Evolutionary conservation across 35 echinoderm and acorn worm species (phyloP).

Genomic region (Stichopus chloronotus): DNA sequence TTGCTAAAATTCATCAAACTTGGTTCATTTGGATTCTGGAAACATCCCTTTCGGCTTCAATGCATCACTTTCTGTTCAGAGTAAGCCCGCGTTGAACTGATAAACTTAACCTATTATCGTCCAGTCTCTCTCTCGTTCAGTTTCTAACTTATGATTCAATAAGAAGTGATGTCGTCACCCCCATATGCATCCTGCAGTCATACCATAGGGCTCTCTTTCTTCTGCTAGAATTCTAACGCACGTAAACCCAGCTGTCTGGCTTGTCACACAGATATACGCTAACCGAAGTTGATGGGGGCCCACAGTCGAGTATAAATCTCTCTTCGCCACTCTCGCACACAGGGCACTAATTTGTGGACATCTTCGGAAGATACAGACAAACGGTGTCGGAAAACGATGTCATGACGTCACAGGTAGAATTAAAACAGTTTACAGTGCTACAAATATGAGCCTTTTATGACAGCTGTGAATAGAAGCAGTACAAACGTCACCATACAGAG

Average conservation of each 20-base stretch:
- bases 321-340: not conserved
- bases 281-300: not conserved
- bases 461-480: not conserved
- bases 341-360: not conserved
- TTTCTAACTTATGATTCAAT: too few species aligned
- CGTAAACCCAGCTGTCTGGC: slow-evolving; percentile 8
- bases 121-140: too few species aligned
- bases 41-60: too few species aligned
- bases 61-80: too few species aligned
- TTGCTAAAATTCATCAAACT: too few species aligned
- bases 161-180: not conserved
- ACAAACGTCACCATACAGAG: not conserved
- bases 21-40: too few species aligned
- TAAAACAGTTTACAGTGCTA: not conserved
- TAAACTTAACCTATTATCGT: too few species aligned
- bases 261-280: not conserved
- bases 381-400: not conserved
- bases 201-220: not conserved
- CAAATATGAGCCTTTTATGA: not conserved
- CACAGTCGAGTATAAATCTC: not conserved
- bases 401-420: not conserved
- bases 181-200: not conserved
- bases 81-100: too few species aligned
- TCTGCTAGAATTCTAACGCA: not conserved
- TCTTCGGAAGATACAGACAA: not conserved